Base-by-base conservation (phyloP, 2,797 vertebrate genomes). In the Alectoris magna region DNA sequence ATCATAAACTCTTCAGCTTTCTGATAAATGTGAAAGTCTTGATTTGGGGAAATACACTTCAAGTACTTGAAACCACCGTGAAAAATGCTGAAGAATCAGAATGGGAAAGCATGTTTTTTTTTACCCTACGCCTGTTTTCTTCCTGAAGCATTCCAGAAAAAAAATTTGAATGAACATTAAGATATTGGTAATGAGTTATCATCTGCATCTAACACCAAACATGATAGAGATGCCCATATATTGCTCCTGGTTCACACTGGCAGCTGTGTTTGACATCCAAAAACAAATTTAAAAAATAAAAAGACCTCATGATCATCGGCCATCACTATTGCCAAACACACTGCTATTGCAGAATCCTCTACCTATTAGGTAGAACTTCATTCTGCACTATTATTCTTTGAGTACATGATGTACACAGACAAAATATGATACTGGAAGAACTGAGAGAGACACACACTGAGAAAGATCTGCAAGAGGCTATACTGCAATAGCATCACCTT, bases 401-500 rank as follows among this genome's bases (percentile, higher is more conserved):
- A 21, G 59, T n/a, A 11, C 6, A 8, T 1, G 26, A 66, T 6
- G 4, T 3, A 39, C 44, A 58, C 10, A 62, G n/a, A 49, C 34
- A 36, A 82, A 18, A 48, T 0, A 3, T 23, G 76, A 36, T 22
- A 11, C 59, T 68, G 78, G 34, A 79, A 76, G 75, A 63, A n/a
- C 23, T 17, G 55, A n/a, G 9, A n/a, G n/a, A 41, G 31, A 38
- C 29, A 67, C n/a, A 22, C n/a, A 22, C 29, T 43, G n/a, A 8
- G 10, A 21, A 6, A 3, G 24, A 31, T 62, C 19, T 11, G 23
- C 43, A n/a, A 78, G 49, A 62, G 62, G 63, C 73, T 75, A 0
- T 41, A 72, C 3, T 84, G 91, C 90, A 95, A 58, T 1, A 91
- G 59, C 39, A 82, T 84, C 84, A 88, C 93, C 85, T 95, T 93